A percentile compares a stretch with the other conserved stretches of the same genome.
Evolutionary conservation across 1,140 invertebrate species (phyloP).

Genomic region (Pachypeltis micranthus): DNA sequence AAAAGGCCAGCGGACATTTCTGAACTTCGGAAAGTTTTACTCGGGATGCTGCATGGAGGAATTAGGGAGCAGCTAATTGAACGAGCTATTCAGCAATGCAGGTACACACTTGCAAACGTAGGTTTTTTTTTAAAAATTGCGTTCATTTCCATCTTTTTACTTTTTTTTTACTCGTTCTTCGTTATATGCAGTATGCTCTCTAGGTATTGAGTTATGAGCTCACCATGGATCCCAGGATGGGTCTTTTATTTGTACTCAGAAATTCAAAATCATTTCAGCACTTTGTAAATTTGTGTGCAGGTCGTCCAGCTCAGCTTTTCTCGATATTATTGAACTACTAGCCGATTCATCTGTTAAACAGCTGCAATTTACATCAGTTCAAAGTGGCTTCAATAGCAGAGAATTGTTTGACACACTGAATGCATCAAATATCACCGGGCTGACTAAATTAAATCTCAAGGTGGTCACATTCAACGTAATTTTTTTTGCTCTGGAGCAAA

Average conservation of each 20-base stretch:
- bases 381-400: not conserved
- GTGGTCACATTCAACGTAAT: not conserved
- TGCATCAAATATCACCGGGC: slow-evolving; percentile 14
- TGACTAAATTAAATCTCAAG: slow-evolving; percentile 18
- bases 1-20: slow-evolving; percentile 5
- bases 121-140: not conserved
- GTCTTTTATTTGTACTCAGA: too few relatives aligned
- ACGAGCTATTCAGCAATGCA: slow-evolving; percentile 13
- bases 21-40: slow-evolving; percentile 8
- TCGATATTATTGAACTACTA: slow-evolving; percentile 18
- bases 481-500: not conserved
- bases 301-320: not conserved
- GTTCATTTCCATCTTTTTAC: not conserved
- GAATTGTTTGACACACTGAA: slow-evolving; percentile 14
- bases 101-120: not conserved
- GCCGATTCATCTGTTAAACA: slow-evolving; percentile 11
- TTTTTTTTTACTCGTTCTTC: too few relatives aligned
- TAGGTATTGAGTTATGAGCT: too few relatives aligned
- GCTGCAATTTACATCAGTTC: not conserved
- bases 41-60: slow-evolving; percentile 14
- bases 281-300: too few relatives aligned
- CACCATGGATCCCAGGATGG: too few relatives aligned
- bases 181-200: too few relatives aligned
- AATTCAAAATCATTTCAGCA: too few relatives aligned
- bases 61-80: slow-evolving; percentile 20